phyloP scores from a whole-genome alignment of 1,140 invertebrate genomes.

The Tetramorium alpestre region DNA sequence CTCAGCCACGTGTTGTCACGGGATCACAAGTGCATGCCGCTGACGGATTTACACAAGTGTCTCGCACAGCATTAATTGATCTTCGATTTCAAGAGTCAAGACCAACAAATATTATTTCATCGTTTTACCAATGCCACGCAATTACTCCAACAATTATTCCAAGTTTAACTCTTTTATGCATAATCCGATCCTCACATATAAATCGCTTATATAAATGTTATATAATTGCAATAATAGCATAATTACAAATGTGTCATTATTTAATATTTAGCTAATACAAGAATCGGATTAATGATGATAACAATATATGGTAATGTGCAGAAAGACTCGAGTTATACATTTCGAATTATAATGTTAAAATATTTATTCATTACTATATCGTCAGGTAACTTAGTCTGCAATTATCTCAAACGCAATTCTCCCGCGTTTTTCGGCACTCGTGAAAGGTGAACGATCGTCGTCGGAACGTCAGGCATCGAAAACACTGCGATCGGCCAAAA shows the following conservation, averaged over 20 bases:
- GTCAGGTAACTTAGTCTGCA: not conserved
- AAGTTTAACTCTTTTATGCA: not conserved
- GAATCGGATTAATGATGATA: not conserved
- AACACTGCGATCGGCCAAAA: constrained; percentile 78
- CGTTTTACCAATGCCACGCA: not conserved
- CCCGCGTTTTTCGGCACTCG: not conserved
- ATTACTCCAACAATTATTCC: not conserved
- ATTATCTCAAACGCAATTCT: not conserved
- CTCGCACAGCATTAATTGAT: constrained; percentile 73
- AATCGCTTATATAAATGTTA: not conserved
- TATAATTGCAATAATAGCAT: not conserved
- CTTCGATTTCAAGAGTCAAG: constrained; percentile 64
- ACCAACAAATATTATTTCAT: constrained; percentile 73
- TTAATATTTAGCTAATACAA: not conserved
- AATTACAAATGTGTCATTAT: not conserved
- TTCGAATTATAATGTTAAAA: not conserved
- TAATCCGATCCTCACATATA: too few species aligned
- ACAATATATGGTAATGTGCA: not conserved
- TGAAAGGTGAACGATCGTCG: constrained; percentile 10
- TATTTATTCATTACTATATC: not conserved
- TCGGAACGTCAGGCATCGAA: constrained; percentile 19
- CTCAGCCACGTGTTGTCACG: constrained; percentile 8
- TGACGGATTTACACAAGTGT: constrained; percentile 78
- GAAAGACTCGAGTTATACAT: not conserved
- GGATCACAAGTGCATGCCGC: constrained; percentile 45